Evolutionary conservation across 2,888 invertebrate species (phyloP).

Genomic region (Cantharis lateralis): DNA sequence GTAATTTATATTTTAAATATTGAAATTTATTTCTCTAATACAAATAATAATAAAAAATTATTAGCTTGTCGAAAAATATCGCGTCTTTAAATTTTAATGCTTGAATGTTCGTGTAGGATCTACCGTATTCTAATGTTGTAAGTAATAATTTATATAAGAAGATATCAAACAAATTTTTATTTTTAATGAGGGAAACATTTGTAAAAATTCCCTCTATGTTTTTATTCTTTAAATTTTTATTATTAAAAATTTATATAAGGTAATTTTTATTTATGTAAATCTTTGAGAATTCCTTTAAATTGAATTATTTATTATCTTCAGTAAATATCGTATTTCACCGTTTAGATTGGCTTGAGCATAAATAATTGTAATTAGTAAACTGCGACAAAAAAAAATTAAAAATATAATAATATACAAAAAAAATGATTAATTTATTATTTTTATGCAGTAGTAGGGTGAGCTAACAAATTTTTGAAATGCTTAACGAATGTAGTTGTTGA

Average conservation of each 20-base stretch:
- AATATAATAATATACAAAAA: conserved; percentile 6
- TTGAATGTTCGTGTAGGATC: background rate
- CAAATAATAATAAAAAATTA: background rate
- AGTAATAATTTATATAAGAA: conserved; percentile 15
- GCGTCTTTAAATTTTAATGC: background rate
- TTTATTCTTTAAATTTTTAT: background rate
- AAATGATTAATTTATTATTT: conserved; percentile 6
- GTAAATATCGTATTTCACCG: conserved; percentile 13
- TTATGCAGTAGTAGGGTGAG: conserved; percentile 20
- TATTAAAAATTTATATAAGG: background rate
- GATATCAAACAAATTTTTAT: conserved; percentile 11
- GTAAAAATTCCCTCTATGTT: conserved; percentile 48
- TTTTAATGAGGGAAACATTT: conserved; percentile 45
- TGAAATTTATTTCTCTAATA: background rate
- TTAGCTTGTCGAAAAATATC: background rate
- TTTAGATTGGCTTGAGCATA: conserved; percentile 29
- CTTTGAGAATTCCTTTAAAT: conserved; percentile 28
- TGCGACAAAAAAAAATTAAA: conserved; percentile 14
- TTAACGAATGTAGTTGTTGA: conserved; percentile 6
- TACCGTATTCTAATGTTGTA: conserved; percentile 10
- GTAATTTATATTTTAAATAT: background rate
- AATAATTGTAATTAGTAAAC: conserved; percentile 17
- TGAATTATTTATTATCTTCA: conserved; percentile 14
- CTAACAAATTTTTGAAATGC: conserved; percentile 16
- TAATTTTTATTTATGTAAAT: conserved; percentile 31